Evolutionary conservation across 2,113 vertebrate species (phyloP), one percentile per base, ranked within the genome.

Genomic region (Microtus richardsoni): DNA sequence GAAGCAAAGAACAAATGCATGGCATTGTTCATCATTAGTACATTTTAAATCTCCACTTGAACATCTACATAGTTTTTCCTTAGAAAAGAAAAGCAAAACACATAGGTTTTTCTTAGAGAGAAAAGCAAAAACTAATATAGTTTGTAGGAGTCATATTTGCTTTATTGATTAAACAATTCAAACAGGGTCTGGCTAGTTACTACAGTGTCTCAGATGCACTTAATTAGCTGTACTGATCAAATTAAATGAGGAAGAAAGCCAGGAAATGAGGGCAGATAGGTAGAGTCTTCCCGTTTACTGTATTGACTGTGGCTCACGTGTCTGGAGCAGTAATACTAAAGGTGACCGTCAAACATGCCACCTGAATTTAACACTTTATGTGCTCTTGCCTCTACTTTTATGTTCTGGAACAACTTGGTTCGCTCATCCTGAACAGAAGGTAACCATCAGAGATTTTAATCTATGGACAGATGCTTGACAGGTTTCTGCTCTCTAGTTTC

Each of bases 121-220:
- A 44, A 88, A 39, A 58, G 58, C 13, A 94, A 97, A 97, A 96
- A 93, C 77, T 91, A 93, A 93, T 77, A 88, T 66, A 89, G 68
- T 89, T 95, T 97, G 36, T 39, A 87, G 3, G 91, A 93, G 7
- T 49, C 13, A 77, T 95, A 94, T 90, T 95, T 96, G 58, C 71
- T 96, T 95, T 91, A 97, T 91, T 96, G 91, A 98, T 96, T 96
- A 95, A 96, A 79, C 24, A 93, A 93, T 91, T 96, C 36, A 97
- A 41, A 94, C 52, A 39, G 39, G 33, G 12, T 77, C 91, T 96
- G 79, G 82, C 47, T 86, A 68, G 49, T 96, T 93, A 28, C 5
- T 83, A 30, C n/a, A 74, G 28, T 95, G 36, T 44, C n/a, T 75
- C 73, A 89, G 33, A 93, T 74, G 7, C 36, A 87, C 24, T 92